phyloP scores from a whole-genome alignment of 2,797 vertebrate genomes.

The Diplodus puntazzo region DNA sequence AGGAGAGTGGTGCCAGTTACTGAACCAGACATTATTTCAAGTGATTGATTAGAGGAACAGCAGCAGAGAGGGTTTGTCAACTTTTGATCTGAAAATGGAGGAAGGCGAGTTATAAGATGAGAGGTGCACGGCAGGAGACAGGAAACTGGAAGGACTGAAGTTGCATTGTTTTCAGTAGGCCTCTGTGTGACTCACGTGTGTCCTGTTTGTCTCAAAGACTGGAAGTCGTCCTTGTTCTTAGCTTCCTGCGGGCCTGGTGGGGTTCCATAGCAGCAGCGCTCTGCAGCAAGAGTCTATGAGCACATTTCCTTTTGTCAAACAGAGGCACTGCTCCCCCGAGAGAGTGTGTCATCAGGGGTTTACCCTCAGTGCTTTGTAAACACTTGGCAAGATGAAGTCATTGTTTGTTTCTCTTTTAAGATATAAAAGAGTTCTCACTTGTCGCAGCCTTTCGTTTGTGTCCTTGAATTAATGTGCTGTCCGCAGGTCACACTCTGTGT shows the following conservation, averaged over 20 bases:
- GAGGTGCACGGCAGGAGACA: conserved; percentile 2
- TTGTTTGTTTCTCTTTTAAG: conserved; percentile 68
- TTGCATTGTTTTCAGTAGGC: conserved; percentile 60
- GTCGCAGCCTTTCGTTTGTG: conserved; percentile 29
- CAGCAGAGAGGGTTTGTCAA: neutral
- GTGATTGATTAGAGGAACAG: neutral
- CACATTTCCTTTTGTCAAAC: conserved; percentile 75
- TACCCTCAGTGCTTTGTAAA: conserved; percentile 70
- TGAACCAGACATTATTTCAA: neutral
- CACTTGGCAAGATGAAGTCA: conserved; percentile 68
- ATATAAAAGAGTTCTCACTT: conserved; percentile 35
- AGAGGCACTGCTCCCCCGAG: conserved; percentile 63
- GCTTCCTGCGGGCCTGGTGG: conserved; percentile 74
- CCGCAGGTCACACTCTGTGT: neutral
- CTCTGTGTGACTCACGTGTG: conserved; percentile 58
- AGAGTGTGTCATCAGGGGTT: conserved; percentile 63
- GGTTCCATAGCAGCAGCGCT: conserved; percentile 36
- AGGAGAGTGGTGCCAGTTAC: neutral
- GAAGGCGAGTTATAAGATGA: conserved; percentile 32
- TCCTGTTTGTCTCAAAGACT: conserved; percentile 81
- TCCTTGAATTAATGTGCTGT: conserved; percentile 33
- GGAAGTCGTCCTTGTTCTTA: conserved; percentile 78
- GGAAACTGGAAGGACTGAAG: conserved; percentile 27
- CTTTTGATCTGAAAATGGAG: conserved; percentile 7
- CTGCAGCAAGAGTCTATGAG: conserved; percentile 57